phyloP scores from a whole-genome alignment of 2,113 vertebrate genomes.

The Vidua chalybeata region DNA sequence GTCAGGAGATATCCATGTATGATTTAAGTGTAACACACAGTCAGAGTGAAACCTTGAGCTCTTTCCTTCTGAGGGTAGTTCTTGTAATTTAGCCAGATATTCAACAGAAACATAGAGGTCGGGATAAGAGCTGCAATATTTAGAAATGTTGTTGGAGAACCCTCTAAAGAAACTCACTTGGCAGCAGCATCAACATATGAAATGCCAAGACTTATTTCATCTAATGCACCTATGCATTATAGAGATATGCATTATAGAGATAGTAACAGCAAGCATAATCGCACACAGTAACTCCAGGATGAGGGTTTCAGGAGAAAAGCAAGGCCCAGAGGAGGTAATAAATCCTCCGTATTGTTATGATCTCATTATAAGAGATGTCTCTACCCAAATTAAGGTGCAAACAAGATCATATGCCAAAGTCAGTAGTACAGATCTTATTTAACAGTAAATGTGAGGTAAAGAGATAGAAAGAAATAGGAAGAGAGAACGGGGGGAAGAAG shows the following conservation, averaged over 20 bases:
- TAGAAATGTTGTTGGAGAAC: neutral
- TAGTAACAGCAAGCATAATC: neutral
- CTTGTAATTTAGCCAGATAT: neutral
- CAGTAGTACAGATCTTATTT: neutral
- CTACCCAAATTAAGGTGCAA: neutral
- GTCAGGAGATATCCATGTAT: neutral
- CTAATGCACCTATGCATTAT: conserved; percentile 5
- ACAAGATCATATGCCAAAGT: neutral
- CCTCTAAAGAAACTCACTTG: neutral
- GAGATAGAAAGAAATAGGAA: neutral
- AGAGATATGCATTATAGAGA: neutral
- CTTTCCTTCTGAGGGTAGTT: neutral
- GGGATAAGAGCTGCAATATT: neutral
- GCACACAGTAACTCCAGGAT: neutral
- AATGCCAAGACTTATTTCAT: conserved; percentile 14
- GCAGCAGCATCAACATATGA: neutral
- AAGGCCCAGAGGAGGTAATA: neutral
- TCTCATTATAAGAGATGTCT: neutral
- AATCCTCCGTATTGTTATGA: neutral
- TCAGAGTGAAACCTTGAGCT: neutral
- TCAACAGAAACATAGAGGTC: neutral
- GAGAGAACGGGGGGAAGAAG: neutral
- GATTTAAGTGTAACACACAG: neutral
- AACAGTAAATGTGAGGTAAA: neutral
- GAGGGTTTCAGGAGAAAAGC: neutral